Evolutionary conservation across 64 coral and sea anemone species (phyloP).

Genomic region (Stylophora pistillata): DNA sequence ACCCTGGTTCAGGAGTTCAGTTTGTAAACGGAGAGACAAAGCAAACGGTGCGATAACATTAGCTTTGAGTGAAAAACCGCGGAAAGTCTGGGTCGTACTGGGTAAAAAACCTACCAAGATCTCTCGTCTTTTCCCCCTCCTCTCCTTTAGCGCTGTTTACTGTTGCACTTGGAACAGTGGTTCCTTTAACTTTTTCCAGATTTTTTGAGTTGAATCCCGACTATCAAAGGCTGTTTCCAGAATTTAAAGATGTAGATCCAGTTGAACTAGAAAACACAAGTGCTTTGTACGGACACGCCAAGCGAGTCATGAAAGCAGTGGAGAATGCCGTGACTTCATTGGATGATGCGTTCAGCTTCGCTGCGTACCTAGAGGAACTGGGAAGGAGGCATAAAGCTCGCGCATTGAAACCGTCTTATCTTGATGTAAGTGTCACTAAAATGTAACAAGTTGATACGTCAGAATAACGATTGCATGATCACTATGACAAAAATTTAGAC

Average conservation of each 20-base stretch:
- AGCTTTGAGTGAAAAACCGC: too few relatives aligned
- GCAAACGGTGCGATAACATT: too few relatives aligned
- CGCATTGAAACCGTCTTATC: constrained; percentile 56
- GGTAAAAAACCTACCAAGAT: too few relatives aligned
- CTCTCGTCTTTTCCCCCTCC: too few relatives aligned
- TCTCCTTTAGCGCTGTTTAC: not conserved
- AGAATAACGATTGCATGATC: too few relatives aligned
- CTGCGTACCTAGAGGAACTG: constrained; percentile 64
- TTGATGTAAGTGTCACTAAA: constrained; percentile 56
- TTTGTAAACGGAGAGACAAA: too few relatives aligned
- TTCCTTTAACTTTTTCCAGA: constrained; percentile 16
- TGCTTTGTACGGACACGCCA: constrained; percentile 68
- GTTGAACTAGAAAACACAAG: constrained; percentile 55
- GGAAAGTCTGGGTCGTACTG: too few relatives aligned
- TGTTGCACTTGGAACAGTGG: not conserved
- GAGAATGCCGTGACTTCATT: constrained; percentile 78
- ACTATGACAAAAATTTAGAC: too few relatives aligned
- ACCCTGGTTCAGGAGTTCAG: too few relatives aligned
- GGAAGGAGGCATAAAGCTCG: constrained; percentile 60
- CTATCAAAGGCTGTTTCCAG: constrained; percentile 75
- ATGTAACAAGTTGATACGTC: not conserved
- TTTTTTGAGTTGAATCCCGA: constrained; percentile 80
- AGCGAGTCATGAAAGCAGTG: constrained; percentile 82
- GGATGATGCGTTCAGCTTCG: constrained; percentile 80
- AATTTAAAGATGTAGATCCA: constrained; percentile 52